Conservation (phyloP, 2,888 invertebrate species). For the Dugesia japonica region DNA sequence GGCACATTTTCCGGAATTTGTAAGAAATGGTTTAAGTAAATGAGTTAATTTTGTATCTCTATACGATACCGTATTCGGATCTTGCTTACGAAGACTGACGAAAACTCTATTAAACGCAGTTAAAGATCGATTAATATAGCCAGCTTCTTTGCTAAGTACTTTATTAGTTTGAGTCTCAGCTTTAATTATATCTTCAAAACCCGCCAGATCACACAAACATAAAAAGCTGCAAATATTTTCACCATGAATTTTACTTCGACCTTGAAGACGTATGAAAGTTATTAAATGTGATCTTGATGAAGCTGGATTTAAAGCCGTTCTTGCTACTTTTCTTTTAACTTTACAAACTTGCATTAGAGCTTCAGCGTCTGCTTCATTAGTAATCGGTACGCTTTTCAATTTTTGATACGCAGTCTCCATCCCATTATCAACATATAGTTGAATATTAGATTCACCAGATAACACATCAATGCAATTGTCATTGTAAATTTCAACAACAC, state of each 20-base stretch:
- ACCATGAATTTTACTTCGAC: constrained; percentile 24
- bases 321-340: constrained; percentile 25
- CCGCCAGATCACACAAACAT: constrained; percentile 26
- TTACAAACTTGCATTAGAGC: constrained; percentile 25
- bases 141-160: constrained; percentile 22
- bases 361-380: constrained; percentile 22
- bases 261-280: constrained; percentile 25
- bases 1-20: constrained; percentile 29
- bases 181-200: constrained; percentile 30
- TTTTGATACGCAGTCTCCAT: constrained; percentile 21
- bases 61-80: constrained; percentile 28
- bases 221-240: constrained; percentile 29
- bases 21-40: constrained; percentile 30
- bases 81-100: constrained; percentile 25
- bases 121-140: constrained; percentile 30
- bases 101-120: constrained; percentile 31
- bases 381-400: constrained; percentile 21
- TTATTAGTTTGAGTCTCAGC: constrained; percentile 27
- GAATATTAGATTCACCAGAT: neutral
- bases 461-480: constrained; percentile 28
- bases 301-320: constrained; percentile 30
- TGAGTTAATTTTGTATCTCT: constrained; percentile 32
- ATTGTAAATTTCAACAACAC: constrained; percentile 30
- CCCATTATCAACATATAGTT: constrained; percentile 30
- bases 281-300: constrained; percentile 29